Base-by-base conservation (phyloP, 2,888 invertebrate species). In the Eretmocerus hayati region DNA sequence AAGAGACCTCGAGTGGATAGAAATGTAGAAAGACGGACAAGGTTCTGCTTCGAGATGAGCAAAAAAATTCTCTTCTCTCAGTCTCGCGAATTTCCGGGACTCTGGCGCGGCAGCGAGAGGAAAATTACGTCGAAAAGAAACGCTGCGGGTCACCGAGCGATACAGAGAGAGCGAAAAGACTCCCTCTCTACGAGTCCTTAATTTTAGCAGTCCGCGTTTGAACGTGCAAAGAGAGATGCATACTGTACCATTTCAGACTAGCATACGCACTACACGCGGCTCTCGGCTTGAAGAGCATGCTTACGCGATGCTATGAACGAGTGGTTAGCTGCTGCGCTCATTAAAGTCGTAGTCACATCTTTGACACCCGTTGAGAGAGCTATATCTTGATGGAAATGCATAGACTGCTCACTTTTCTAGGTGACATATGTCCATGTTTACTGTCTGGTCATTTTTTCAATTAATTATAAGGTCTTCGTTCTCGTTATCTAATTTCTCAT, bases 311-410 rank as follows among this genome's bases (percentile, higher is more conserved):
- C 26, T 26, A 21, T n/a, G 18, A 16, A 32, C n/a, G 19, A 18
- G 22, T 8, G 16, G 26, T 26, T 31, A 37, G 26, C 35, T 43
- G n/a, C 20, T 16, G 19, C 46, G 41, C 48, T 52, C 52, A 42
- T 52, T 52, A 52, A 48, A 52, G 45, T 45, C 6, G 26, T 26
- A 32, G 45, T 47, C 45, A 45, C 45, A 42, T 50, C 50, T 50
- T 46, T 46, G 43, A 40, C 42, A 22, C 9, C 26, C 26, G 26
- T 26, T 19, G 26, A n/a, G 33, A 26, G 26, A 11, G 26, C 26
- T 9, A n/a, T n/a, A n/a, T n/a, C n/a, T n/a, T n/a, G 26, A 26
- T 26, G 26, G 26, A 26, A 26, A 26, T 26, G n/a, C 3, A 11
- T 41, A 13, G 8, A 5, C n/a, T n/a, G 26, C 11, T 11, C 8